These are phyloP conservation scores for Microhierax caerulescens DNA, from an alignment of 2,797 vertebrate species.

Conservation along the genomic window DNA sequence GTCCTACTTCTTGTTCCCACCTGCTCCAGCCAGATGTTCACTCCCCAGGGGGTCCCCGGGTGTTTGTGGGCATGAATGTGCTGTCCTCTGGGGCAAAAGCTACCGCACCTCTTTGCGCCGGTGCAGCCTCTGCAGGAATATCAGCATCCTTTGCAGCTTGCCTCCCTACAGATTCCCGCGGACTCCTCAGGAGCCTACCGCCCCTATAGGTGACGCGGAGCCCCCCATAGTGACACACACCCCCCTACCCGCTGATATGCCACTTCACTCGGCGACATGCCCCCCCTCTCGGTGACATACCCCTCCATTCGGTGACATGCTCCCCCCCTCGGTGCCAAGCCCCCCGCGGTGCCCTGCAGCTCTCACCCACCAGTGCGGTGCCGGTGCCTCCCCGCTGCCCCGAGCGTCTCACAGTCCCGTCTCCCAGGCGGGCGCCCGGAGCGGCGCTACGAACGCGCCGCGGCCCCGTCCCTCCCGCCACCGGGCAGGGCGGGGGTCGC, in stretches of 20 bases:
- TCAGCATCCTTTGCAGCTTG: rapidly evolving
- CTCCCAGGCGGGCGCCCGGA: neutral
- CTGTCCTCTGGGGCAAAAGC: neutral
- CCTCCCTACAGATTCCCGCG: rapidly evolving
- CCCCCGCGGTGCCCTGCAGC: neutral
- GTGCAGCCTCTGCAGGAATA: rapidly evolving
- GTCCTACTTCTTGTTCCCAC: neutral
- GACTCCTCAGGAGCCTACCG: neutral
- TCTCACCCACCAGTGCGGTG: neutral
- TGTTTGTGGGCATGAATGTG: neutral
- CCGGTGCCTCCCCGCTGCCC: neutral
- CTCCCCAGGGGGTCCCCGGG: neutral
- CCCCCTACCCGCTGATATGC: too few species aligned
- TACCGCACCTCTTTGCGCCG: rapidly evolving
- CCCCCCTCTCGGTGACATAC: too few species aligned
- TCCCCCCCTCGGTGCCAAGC: neutral
- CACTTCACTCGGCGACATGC: too few species aligned
- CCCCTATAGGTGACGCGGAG: neutral
- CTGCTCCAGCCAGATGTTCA: neutral
- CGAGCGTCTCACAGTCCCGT: neutral
- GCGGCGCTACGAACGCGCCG: neutral
- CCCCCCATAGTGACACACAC: neutral
- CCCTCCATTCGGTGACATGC: neutral
- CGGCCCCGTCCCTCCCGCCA: neutral
- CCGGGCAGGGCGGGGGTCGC: neutral